A percentile compares a stretch with the other conserved stretches of the same genome.
These are phyloP conservation scores for Limnephilus auricula DNA, from an alignment of 2,888 invertebrate genomes.

Conservation along the genomic window DNA sequence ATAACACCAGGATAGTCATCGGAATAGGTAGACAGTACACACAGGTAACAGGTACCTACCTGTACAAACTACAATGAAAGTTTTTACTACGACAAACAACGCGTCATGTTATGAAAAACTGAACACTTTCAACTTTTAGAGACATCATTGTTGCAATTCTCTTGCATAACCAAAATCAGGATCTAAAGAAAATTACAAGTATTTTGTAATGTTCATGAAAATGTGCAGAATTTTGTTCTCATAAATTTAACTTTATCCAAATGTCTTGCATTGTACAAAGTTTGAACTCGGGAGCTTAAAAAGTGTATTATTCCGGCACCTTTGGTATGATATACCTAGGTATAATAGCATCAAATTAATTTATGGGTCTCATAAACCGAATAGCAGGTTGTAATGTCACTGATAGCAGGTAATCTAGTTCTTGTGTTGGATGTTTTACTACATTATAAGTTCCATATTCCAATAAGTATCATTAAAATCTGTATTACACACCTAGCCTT, in stretches of 20 bases:
- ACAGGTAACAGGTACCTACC: neutral
- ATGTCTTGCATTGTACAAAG: neutral
- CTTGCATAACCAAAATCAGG: neutral
- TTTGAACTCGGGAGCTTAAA: neutral
- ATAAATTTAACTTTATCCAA: neutral
- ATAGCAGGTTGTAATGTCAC: neutral
- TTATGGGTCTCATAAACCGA: neutral
- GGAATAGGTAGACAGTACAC: neutral
- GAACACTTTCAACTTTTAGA: neutral
- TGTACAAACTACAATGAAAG: neutral
- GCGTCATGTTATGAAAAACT: neutral
- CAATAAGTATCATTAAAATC: neutral
- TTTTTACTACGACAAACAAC: neutral
- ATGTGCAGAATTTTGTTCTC: neutral
- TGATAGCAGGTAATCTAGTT: neutral
- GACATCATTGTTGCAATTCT: neutral
- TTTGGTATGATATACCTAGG: neutral
- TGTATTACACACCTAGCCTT: neutral
- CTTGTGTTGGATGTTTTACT: neutral
- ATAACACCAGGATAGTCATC: neutral
- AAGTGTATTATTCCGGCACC: too few species aligned
- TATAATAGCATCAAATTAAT: neutral
- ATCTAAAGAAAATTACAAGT: neutral
- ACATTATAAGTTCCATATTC: neutral
- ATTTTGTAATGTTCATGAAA: neutral